These are phyloP conservation scores for Corythornis cristatus DNA, from an alignment of 2,113 vertebrate genomes.

Conservation along the genomic window DNA sequence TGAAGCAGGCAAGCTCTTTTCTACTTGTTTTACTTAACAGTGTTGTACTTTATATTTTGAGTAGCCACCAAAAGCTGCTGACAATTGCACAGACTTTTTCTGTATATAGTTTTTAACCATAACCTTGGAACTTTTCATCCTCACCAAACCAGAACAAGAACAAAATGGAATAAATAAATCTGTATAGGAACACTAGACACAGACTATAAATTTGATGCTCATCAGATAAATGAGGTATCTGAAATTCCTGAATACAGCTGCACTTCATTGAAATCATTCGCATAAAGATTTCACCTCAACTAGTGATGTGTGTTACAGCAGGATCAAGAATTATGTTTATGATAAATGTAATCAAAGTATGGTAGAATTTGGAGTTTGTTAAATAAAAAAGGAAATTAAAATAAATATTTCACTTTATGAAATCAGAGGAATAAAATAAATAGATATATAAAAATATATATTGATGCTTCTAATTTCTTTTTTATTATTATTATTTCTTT, in stretches of 20 bases:
- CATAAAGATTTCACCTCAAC: background rate
- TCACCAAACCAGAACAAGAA: background rate
- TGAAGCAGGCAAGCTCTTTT: background rate
- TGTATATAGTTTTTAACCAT: background rate
- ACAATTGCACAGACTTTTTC: background rate
- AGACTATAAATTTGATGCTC: background rate
- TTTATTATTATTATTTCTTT: background rate
- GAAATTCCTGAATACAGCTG: background rate
- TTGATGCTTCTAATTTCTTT: background rate
- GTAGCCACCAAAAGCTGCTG: background rate
- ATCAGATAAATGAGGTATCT: background rate
- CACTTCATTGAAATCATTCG: background rate
- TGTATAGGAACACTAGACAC: background rate
- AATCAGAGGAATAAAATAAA: background rate
- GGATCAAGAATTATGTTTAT: background rate
- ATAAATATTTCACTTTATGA: background rate
- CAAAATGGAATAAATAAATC: background rate
- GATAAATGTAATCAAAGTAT: background rate
- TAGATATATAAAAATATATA: background rate
- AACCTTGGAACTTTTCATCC: background rate
- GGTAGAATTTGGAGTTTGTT: background rate
- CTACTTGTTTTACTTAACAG: background rate
- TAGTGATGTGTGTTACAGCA: background rate
- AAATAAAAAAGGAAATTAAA: background rate
- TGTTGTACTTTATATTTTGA: background rate